A percentile compares a stretch with the other conserved stretches of the same genome.
Conservation (phyloP, 2,888 invertebrate genomes). For the Dicycla oo region DNA sequence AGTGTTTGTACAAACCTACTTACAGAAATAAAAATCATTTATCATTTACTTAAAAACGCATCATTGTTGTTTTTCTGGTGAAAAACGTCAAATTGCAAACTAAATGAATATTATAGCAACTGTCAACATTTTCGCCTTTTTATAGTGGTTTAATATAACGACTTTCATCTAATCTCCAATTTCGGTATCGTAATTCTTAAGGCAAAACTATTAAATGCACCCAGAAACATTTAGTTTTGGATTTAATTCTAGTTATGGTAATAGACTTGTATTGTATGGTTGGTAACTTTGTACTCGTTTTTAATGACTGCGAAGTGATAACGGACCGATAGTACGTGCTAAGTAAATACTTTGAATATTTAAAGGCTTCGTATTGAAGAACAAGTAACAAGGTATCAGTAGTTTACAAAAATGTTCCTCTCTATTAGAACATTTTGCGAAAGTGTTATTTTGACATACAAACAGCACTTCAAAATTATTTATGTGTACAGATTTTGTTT, state of each 20-base stretch:
- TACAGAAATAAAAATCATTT: too few relatives aligned
- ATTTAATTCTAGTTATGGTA: conserved; percentile 1
- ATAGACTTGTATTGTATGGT: conserved; percentile 26
- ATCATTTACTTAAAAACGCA: background rate
- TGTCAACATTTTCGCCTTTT: too few relatives aligned
- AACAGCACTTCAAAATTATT: too few relatives aligned
- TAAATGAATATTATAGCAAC: background rate
- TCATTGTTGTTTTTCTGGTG: too few relatives aligned
- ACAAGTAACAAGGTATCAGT: background rate
- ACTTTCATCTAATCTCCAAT: background rate
- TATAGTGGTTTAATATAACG: too few relatives aligned
- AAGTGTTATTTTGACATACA: too few relatives aligned
- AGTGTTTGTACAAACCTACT: too few relatives aligned
- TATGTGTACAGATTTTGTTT: too few relatives aligned
- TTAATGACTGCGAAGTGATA: conserved; percentile 32
- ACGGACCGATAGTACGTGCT: conserved; percentile 16
- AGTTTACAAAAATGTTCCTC: too few relatives aligned
- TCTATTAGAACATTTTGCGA: too few relatives aligned
- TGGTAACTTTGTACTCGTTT: conserved; percentile 13
- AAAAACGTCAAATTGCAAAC: background rate
- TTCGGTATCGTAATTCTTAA: background rate
- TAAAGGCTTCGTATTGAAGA: conserved; percentile 7
- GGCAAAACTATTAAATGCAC: background rate
- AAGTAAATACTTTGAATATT: conserved; percentile 18
- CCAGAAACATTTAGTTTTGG: background rate